Percentiles rank a stretch among this genome's conserved stretches.
phyloP scores from a whole-genome alignment of 2,797 vertebrate species.

The Xenopus petersii region DNA sequence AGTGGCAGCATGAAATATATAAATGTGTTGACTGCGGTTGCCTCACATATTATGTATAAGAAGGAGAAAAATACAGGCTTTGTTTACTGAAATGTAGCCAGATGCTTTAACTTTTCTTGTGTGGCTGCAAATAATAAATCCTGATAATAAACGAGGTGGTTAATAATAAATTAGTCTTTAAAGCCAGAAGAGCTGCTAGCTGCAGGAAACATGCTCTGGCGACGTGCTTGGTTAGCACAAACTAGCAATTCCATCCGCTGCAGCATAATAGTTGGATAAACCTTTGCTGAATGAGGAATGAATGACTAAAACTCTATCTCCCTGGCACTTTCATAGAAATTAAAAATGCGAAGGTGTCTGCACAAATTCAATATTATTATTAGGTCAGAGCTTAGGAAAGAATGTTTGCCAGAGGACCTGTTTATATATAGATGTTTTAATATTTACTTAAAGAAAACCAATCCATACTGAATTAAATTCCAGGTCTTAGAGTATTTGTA shows the following conservation, averaged over 20 bases:
- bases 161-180: conserved; percentile 49
- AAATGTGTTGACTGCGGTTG: background rate
- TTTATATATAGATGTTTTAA: background rate
- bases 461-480: background rate
- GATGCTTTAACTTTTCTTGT: conserved; percentile 18
- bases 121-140: conserved; percentile 45
- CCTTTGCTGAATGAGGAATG: background rate
- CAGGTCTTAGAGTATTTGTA: background rate
- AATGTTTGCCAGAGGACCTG: background rate
- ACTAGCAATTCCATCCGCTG: conserved; percentile 3
- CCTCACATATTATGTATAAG: too few relatives aligned
- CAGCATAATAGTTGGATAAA: background rate
- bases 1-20: background rate
- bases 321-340: background rate
- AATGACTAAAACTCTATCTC: background rate
- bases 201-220: conserved; percentile 33
- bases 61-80: background rate
- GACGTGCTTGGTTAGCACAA: conserved; percentile 28
- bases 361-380: background rate
- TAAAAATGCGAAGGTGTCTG: background rate
- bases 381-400: background rate
- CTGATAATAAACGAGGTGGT: conserved; percentile 45
- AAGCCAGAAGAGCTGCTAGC: conserved; percentile 34
- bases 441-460: background rate
- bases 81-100: conserved; percentile 36